Evolutionary conservation across 1,140 invertebrate genomes (phyloP), one percentile per base, ranked within the genome.

Genomic region (Littorina saxatilis): DNA sequence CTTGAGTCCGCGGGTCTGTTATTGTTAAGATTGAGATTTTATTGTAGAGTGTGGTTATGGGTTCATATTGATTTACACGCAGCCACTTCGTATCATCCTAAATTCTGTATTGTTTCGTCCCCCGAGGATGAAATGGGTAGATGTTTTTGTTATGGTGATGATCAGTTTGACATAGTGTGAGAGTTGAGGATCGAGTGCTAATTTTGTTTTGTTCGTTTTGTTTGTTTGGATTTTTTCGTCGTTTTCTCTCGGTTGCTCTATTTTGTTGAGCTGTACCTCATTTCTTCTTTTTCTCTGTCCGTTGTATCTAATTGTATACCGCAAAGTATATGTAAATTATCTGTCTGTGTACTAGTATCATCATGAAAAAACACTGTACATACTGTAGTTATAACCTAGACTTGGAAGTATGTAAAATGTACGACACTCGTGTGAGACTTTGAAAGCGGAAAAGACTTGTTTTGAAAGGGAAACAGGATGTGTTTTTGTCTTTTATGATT

Each of bases 261-360:
- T 63, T 11, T 63, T n/a, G 29, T 63, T 23, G 29, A 63, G 61
- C 61, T 63, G 61, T 63, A 63, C 61, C 61, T 63, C 61, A 63
- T 32, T 58, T 35, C 17, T 11, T 32, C 32, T 63, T 23, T 63
- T 4, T 7, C 5, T 0, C 29, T 63, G 11, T 63, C 29, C 11
- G 23, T 63, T 63, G 23, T 63, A 27, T 9, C 29, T 63, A 13
- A 1, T 23, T 63, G n/a, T 63, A 32, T 9, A 27, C 29, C 7
- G 0, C 7, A 27, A 32, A 27, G 27, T 63, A 32, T n/a, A n/a
- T 7, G 17, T 58, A n/a, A 32, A 63, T 23, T 63, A 63, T 27
- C 61, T 27, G 29, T 23, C 17, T 58, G 61, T 63, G 61, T 32
- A 63, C 61, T 63, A 27, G 13, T 63, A 27, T 27, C 7, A 13